These are phyloP conservation scores for Tigriopus californicus DNA, from an alignment of 2,888 invertebrate species.

Conservation along the genomic window DNA sequence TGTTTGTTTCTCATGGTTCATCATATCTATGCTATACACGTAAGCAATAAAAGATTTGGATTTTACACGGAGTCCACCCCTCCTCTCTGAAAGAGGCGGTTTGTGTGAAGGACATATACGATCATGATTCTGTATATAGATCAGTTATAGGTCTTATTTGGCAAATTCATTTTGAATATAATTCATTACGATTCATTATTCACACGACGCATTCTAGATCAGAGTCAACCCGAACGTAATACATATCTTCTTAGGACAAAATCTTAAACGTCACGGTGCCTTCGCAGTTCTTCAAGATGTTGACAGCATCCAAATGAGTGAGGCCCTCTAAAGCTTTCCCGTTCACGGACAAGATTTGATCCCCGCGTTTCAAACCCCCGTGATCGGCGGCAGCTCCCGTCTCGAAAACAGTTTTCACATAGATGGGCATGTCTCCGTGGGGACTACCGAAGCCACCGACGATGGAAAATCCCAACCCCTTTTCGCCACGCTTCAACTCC, in stretches of 20 bases:
- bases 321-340: conserved; percentile 27
- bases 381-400: conserved; percentile 27
- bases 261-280: conserved; percentile 31
- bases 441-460: conserved; percentile 35
- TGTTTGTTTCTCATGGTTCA: no score
- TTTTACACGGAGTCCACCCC: no score
- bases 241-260: neutral
- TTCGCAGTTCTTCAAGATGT: conserved; percentile 30
- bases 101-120: no score
- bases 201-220: no score
- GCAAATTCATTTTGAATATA: no score
- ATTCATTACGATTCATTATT: no score
- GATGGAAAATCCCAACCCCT: conserved; percentile 37
- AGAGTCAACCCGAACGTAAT: no score
- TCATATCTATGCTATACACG: no score
- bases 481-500: conserved; percentile 26
- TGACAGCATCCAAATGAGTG: conserved; percentile 30
- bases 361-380: conserved; percentile 28
- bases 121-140: no score
- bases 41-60: no score
- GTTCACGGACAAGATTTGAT: conserved; percentile 30
- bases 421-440: conserved; percentile 36
- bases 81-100: no score
- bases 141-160: no score
- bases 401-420: conserved; percentile 31